Base-by-base conservation (phyloP, 2,113 vertebrate genomes). In the Leucoraja erinaceus region DNA sequence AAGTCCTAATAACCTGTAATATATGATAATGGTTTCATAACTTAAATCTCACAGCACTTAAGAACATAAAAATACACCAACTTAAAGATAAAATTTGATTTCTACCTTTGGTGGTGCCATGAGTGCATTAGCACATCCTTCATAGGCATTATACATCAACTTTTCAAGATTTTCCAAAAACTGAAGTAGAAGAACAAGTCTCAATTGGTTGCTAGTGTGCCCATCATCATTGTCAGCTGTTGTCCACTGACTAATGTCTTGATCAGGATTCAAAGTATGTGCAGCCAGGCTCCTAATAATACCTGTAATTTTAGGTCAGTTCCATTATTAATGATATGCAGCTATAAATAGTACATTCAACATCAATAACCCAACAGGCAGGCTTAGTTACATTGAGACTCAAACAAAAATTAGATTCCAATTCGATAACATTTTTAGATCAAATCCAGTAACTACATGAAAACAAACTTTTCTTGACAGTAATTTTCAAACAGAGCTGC, bases 141-240 rank as follows among this genome's bases (percentile, higher is more conserved):
- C 99, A 5, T 99, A 99, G 2, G 99, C 98, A 59, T 99, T 99
- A 95, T 99, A 99, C 99, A 99, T 99, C 94, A 99, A 94, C 94
- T 99, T 99, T 95, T 99, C 99, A 94, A 99, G 94, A 94, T 99
- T 98, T 94, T 99, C 99, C 94, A 99, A 95, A 94, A 98, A 99
- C 95, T 99, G 98, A 7, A 99, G 96, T 93, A 99, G 97, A 92
- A 99, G 96, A 93, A 98, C 97, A 66, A 99, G 97, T 70, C 99
- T 97, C 33, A 99, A 97, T 94, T 99, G 99, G 94, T 99, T 99
- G 94, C 97, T 98, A 11, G 98, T 96, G 95, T 99, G 98, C 74
- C 98, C 97, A 93, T 99, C 98, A 0, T 98, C 98, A 10, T 97
- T 98, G 81, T 98, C 97, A 68, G 98, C 98, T 68, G 96, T 96